Conservation (phyloP, 1,140 invertebrate genomes). For the Gonioctena quinquepunctata region DNA sequence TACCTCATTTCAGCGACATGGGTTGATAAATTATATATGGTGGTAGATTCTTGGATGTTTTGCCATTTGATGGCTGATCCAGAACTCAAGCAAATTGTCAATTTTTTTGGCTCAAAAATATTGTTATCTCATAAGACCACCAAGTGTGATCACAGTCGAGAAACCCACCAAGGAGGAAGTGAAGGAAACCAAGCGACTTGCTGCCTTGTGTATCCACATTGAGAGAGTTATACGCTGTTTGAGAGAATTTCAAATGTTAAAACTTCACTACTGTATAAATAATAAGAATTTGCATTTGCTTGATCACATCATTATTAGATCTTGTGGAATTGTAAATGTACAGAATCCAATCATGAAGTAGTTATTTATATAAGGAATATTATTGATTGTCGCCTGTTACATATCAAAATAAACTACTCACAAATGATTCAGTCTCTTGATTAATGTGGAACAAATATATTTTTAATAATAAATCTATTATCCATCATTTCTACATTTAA, state of each 20-base stretch:
- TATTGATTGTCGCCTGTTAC: too few species aligned
- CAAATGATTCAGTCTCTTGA: too few species aligned
- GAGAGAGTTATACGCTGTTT: constrained; percentile 51
- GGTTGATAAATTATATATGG: constrained; percentile 50
- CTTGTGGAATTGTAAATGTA: constrained; percentile 7
- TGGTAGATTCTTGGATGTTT: constrained; percentile 39
- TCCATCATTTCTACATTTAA: too few species aligned
- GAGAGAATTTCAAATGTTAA: constrained; percentile 56
- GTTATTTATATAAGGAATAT: too few species aligned
- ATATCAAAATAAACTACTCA: too few species aligned
- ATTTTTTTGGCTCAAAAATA: constrained; percentile 34
- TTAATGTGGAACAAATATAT: too few species aligned
- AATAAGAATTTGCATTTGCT: constrained; percentile 17
- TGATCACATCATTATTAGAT: constrained; percentile 14
- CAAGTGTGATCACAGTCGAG: too few species aligned
- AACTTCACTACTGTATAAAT: constrained; percentile 44
- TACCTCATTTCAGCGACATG: constrained; percentile 52
- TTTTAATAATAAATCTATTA: too few species aligned
- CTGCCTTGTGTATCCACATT: constrained; percentile 54
- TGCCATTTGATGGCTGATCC: constrained; percentile 51
- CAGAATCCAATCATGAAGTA: too few species aligned
- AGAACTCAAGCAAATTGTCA: constrained; percentile 50
- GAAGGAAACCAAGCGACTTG: too few species aligned
- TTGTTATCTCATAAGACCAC: constrained; percentile 41
- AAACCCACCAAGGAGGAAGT: too few species aligned